Evolutionary conservation across 2,113 vertebrate species (phyloP), one percentile per base, ranked within the genome.

Genomic region (Pelecanoides urinatrix): DNA sequence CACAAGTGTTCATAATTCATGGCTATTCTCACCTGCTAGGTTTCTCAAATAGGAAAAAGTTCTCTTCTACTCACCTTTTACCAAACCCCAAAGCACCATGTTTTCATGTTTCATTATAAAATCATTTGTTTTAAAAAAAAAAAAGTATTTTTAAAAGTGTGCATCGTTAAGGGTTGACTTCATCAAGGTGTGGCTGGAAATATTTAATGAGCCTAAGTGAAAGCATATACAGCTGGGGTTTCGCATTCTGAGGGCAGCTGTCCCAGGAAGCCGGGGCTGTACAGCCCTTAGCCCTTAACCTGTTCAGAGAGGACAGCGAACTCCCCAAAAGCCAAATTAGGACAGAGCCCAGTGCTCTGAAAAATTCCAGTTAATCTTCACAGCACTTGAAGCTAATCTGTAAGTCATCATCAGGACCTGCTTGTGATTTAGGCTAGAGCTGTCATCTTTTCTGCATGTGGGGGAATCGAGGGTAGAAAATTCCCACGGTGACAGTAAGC

Each of bases 111-210:
- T 50, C 38, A 4, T 62, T 55, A 44, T 36, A 58, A 81, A 94
- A 85, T 42, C 10, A 8, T 11, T 77, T 22, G 22, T 73, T 47
- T 40, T 49, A 36, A 16, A 29, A 9, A 9, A 58, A 36, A 16
- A 29, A 9, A 9, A 16, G 4, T 23, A 3, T 47, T 53, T 80
- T 74, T 3, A 8, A 53, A 25, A 80, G 49, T 67, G 10, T 55
- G 67, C 79, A 52, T 95, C 0, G 8, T n/a, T 71, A 25, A 73
- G 75, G 42, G 78, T 32, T 96, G 88, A 91, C 88, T 70, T 96
- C 92, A 94, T 88, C 72, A 74, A 92, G 92, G 94, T 76, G 86
- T 88, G 94, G 88, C 90, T 93, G 79, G 49, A 88, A 93, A 53
- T 40, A 70, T 17, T 94, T 93, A 53, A 73, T 0, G 16, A 93